phyloP scores from a whole-genome alignment of 2,888 invertebrate species.

The Trachelus stipa region DNA sequence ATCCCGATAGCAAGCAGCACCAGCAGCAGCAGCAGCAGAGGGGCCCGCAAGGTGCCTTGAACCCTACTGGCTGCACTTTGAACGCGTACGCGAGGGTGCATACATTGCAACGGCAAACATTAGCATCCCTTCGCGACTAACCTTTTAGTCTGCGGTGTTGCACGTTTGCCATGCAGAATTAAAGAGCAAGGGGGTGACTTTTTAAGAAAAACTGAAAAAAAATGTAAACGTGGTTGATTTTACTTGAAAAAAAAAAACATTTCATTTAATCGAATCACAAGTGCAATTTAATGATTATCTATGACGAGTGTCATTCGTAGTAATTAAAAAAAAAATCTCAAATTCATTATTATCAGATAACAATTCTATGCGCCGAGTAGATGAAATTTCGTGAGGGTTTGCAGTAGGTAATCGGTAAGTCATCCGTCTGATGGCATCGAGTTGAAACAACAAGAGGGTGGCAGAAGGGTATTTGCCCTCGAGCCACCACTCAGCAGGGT shows the following conservation, averaged over 20 bases:
- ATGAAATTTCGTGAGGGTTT: not conserved
- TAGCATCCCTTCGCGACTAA: not conserved
- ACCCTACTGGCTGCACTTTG: constrained; percentile 34
- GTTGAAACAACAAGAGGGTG: constrained; percentile 57
- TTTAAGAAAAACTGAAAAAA: not conserved
- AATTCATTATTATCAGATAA: not conserved
- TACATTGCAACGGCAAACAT: constrained; percentile 60
- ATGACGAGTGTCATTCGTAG: not conserved
- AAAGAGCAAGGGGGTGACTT: not conserved
- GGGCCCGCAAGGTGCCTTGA: not conserved
- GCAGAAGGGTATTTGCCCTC: constrained; percentile 47
- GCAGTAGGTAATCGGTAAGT: constrained; percentile 45
- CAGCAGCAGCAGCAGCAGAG: not conserved
- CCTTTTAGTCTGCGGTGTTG: not conserved
- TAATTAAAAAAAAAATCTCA: not conserved
- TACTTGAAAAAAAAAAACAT: too few species aligned
- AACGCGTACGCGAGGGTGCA: constrained; percentile 51
- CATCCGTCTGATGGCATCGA: constrained; percentile 40
- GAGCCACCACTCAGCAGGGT: constrained; percentile 55
- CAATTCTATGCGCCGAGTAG: not conserved
- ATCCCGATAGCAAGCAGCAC: not conserved
- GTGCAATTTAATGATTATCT: not conserved
- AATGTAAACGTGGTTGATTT: too few species aligned
- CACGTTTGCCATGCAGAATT: not conserved
- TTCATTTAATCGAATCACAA: not conserved